These are phyloP conservation scores for Trematomus loennbergii DNA, from an alignment of 2,113 vertebrate species.

Conservation along the genomic window DNA sequence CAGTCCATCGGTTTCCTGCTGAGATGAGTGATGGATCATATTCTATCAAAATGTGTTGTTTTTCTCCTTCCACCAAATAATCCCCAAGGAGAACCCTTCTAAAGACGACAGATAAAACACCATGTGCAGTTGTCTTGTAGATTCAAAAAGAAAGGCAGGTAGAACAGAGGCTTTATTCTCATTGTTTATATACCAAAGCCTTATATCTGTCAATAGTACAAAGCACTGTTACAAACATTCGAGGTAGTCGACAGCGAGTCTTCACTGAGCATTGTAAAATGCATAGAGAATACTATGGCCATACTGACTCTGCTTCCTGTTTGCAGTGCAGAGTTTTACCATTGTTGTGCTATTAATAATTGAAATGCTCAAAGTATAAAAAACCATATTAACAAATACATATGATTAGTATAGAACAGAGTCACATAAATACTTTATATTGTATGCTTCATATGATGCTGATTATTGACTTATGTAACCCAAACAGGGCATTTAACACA, in stretches of 20 bases:
- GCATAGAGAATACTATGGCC: constrained; percentile 79
- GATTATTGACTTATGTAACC: constrained; percentile 69
- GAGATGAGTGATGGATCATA: constrained; percentile 32
- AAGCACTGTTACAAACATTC: constrained; percentile 75
- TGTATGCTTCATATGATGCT: constrained; percentile 54
- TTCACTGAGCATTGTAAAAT: constrained; percentile 70
- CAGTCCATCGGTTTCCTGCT: too few species aligned
- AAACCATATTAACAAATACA: constrained; percentile 61
- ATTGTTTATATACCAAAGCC: constrained; percentile 53
- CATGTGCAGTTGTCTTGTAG: background rate
- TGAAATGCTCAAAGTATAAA: constrained; percentile 66
- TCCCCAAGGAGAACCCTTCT: constrained; percentile 8
- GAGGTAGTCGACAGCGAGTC: constrained; percentile 77
- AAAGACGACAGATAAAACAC: constrained; percentile 24
- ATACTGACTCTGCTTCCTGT: constrained; percentile 56
- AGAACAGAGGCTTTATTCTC: constrained; percentile 73
- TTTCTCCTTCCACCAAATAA: constrained; percentile 20
- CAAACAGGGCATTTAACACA: constrained; percentile 43
- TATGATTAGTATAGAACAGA: constrained; percentile 57
- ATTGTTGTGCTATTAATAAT: constrained; percentile 68
- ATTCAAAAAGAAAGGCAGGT: constrained; percentile 30
- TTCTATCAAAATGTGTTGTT: background rate
- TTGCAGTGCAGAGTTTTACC: constrained; percentile 65
- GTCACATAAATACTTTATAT: constrained; percentile 69
- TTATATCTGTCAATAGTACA: constrained; percentile 61